A percentile compares a stretch with the other conserved stretches of the same genome.
These are phyloP conservation scores for Nasua narica DNA, from an alignment of 2,797 vertebrate species.

Conservation along the genomic window DNA sequence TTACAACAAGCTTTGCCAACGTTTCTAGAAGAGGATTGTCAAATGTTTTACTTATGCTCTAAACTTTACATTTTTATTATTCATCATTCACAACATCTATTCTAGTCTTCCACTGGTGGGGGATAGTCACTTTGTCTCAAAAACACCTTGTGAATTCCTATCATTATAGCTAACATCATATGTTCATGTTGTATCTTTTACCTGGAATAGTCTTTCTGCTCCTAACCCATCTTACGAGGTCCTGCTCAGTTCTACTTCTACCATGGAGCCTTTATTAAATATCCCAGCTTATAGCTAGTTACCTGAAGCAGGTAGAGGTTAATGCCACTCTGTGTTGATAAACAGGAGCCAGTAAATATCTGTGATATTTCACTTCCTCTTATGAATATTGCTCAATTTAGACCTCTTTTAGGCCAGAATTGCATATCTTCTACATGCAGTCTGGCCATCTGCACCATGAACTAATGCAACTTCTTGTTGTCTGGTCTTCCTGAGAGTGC, in stretches of 20 bases:
- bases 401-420: constrained; percentile 73
- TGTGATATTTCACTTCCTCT: constrained; percentile 75
- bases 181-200: not conserved
- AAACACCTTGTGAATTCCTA: not conserved
- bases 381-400: constrained; percentile 78
- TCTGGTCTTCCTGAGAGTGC: constrained; percentile 82
- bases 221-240: not conserved
- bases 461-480: constrained; percentile 81
- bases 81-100: not conserved
- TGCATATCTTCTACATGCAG: constrained; percentile 68
- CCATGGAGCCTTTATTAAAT: not conserved
- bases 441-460: constrained; percentile 76
- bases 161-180: not conserved
- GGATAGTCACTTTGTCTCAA: not conserved
- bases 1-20: not conserved
- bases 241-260: not conserved
- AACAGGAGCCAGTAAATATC: constrained; percentile 65
- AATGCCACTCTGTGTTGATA: constrained; percentile 46
- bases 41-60: not conserved
- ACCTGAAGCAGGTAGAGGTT: constrained; percentile 65
- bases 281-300: not conserved
- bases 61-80: not conserved
- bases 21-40: not conserved
- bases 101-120: not conserved
- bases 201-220: not conserved